Evolutionary conservation across 2,888 invertebrate genomes (phyloP), one percentile per base, ranked within the genome.

Genomic region (Aethes cnicana): DNA sequence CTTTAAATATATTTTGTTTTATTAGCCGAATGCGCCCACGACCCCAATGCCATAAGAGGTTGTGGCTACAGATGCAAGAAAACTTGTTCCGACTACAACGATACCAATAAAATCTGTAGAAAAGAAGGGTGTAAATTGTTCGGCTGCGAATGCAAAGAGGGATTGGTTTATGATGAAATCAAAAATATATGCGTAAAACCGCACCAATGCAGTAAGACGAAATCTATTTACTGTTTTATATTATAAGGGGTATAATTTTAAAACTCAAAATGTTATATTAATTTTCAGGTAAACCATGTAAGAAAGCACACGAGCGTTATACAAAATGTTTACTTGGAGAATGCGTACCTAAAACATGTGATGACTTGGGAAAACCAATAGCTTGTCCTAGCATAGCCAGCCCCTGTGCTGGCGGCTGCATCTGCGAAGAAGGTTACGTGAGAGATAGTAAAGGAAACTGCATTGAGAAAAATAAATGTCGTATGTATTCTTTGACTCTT

Each of bases 181-280:
- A n/a, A 11, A 12, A 33, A 55, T 7, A 55, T 16, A 47, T 57
- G 57, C 20, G 53, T 55, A 6, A 32, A 33, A n/a, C 57, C 55
- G 2, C 5, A 28, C 2, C 32, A 53, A 11, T 57, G 57, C 21
- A 28, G 57, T 57, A 47, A 49, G 57, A 37, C 28, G 18, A 21
- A n/a, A n/a, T n/a, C n/a, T n/a, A n/a, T n/a, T n/a, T n/a, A n/a
- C n/a, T n/a, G n/a, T n/a, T n/a, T n/a, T n/a, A n/a, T n/a, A n/a
- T n/a, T n/a, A n/a, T n/a, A n/a, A n/a, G n/a, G n/a, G n/a, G n/a
- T n/a, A n/a, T n/a, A n/a, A n/a, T n/a, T n/a, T n/a, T n/a, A n/a
- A n/a, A n/a, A 28, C 11, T 12, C 14, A n/a, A 23, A 23, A 23
- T 11, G 1, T n/a, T n/a, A n/a, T 26, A 5, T 9, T n/a, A 4